Conservation (phyloP, 2,888 invertebrate genomes). For the Orthosia incerta region DNA sequence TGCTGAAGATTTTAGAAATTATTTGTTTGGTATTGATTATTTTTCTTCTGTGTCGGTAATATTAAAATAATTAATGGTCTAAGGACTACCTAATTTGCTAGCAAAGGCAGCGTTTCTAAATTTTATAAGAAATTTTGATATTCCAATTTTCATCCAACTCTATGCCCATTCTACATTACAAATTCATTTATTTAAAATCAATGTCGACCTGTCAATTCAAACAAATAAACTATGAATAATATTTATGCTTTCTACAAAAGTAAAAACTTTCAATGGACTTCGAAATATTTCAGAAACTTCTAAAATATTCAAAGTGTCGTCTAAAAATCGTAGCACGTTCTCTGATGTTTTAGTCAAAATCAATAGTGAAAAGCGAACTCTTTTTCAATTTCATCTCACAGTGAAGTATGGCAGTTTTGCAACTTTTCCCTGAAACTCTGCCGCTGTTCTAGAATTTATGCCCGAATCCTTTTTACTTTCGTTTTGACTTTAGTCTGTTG, state of each 20-base stretch:
- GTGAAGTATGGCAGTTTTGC: constrained; percentile 51
- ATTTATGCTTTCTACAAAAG: constrained; percentile 5
- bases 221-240: not conserved
- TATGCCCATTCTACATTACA: not conserved
- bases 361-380: constrained; percentile 45
- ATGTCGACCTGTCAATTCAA: not conserved
- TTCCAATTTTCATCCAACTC: too few relatives aligned
- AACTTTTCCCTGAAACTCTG: constrained; percentile 48
- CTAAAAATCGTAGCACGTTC: constrained; percentile 33
- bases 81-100: too few relatives aligned
- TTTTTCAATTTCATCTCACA: constrained; percentile 47
- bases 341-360: constrained; percentile 48
- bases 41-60: too few relatives aligned
- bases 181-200: not conserved
- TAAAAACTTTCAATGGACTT: constrained; percentile 23
- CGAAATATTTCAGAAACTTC: constrained; percentile 7
- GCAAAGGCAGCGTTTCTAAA: too few relatives aligned
- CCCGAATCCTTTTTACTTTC: constrained; percentile 51
- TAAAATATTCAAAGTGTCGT: constrained; percentile 35
- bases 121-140: too few relatives aligned
- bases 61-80: too few relatives aligned
- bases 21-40: too few relatives aligned
- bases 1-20: not conserved
- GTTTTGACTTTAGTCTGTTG: constrained; percentile 33
- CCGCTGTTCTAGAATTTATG: constrained; percentile 43